phyloP scores from a whole-genome alignment of 1,140 invertebrate genomes.

The Brachionus manjavacas region DNA sequence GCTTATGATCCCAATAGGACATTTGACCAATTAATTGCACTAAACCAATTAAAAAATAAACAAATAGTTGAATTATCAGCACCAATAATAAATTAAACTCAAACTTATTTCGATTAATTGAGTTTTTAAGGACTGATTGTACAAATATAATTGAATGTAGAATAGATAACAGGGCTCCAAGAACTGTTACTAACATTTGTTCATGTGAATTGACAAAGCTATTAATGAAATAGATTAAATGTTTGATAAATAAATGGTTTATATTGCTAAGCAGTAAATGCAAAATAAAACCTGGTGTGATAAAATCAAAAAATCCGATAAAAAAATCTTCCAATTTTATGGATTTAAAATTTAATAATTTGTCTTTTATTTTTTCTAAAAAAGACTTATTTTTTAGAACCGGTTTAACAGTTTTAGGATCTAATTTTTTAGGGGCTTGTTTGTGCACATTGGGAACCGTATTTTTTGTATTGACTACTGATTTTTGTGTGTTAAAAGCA shows the following conservation, averaged over 20 bases:
- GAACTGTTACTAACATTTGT: not conserved
- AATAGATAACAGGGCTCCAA: not conserved
- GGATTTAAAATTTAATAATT: not conserved
- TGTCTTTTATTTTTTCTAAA: no score
- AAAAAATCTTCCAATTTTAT: not conserved
- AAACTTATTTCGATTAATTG: not conserved
- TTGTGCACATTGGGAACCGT: no score
- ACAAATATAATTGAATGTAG: not conserved
- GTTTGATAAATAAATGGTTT: conserved; percentile 1
- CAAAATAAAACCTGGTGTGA: not conserved
- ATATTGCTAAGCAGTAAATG: not conserved
- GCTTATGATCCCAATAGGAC: not conserved
- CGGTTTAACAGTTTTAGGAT: no score
- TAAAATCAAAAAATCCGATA: not conserved
- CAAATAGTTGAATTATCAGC: not conserved
- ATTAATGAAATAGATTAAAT: not conserved
- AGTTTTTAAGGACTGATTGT: not conserved
- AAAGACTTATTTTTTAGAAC: no score
- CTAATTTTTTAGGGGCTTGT: no score
- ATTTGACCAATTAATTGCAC: not conserved
- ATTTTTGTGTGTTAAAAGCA: no score
- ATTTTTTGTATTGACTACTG: no score
- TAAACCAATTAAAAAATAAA: not conserved
- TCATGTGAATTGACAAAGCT: not conserved
- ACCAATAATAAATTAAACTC: not conserved